Evolutionary conservation across 2,888 invertebrate species (phyloP), one percentile per base, ranked within the genome.

Genomic region (Galeopsomyia nigrocyanea): DNA sequence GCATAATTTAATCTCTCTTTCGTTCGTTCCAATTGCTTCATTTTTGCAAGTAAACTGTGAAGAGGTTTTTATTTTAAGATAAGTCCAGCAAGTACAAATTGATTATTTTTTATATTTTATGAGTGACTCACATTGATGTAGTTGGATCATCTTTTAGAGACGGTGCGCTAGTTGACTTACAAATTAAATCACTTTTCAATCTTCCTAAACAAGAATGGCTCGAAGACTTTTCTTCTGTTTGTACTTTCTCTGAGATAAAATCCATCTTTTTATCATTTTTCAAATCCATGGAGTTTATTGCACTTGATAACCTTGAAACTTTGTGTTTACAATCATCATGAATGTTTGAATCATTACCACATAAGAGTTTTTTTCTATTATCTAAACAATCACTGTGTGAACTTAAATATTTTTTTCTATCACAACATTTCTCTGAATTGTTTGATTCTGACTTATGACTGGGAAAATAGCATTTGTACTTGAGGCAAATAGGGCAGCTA

Each of bases 391-490:
- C 53, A 16, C 22, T 53, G 1, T 5, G 7, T 39, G 50, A n/a
- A 26, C 39, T 61, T 21, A 66, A 19, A 26, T 51, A 49, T 6
- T 60, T 65, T 22, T n/a, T 19, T 17, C 10, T 1, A 64, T 65
- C 56, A 50, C 46, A 51, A n/a, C 64, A 61, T 57, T 73, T 73
- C 46, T 51, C 46, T 22, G 21, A 22, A 39, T 13, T 22, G 19
- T 39, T 46, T 9, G 17, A n/a, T 10, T 66, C 61, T 16, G 53
- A 21, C n/a, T 63, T 69, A 50, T 51, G 26, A 14, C 67, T 73
- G 21, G 80, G 76, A 71, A 86, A 85, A 66, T 83, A 84, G 69
- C 80, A 82, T 55, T 80, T 80, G 71, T 86, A 86, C 63, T 79
- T 83, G 2, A 78, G 79, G 70, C 86, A 86, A 57, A 86, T 80